Evolutionary conservation across 2,797 vertebrate genomes (phyloP), one percentile per base, ranked within the genome.

Genomic region (Melopsittacus undulatus): DNA sequence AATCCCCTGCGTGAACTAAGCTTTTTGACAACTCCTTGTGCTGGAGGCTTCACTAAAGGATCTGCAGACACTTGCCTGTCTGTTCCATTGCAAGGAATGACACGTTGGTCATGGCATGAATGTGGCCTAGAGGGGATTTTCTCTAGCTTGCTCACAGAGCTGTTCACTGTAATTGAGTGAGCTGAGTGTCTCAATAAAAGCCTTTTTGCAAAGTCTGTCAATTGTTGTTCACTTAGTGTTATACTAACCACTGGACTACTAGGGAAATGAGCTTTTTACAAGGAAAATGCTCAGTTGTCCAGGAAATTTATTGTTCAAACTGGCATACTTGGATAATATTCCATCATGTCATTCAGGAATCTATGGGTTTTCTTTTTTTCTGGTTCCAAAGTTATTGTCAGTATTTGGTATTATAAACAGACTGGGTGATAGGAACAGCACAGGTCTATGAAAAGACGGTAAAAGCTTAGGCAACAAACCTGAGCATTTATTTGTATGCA

Each of bases 401-500:
- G 20, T 43, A 34, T 70, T 81, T 68, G 43, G 26, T 66, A 14
- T 57, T 81, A 30, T 61, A 86, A 84, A 34, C 19, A 19, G 7
- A 54, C 16, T 1, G 4, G 27, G 23, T 38, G 38, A 84, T 7
- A 84, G 42, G 52, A 86, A 63, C 49, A 76, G 74, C 16, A 12
- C 54, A 34, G 36, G n/a, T 66, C 42, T 51, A 54, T 11, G 54
- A 79, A 86, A 84, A 87, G 43, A 15, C 20, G 10, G 12, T 36
- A n/a, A 91, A 92, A 79, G 74, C 90, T 84, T 82, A 95, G 77
- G 87, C 34, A 49, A 89, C 91, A 90, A 87, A 90, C 86, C 49
- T 61, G 76, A 84, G 69, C 27, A 4, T 91, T 92, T 95, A 87
- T 73, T 89, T 70, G 63, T 73, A 4, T 76, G 70, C 63, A 63